Conservation (phyloP, 2,888 invertebrate species). For the Melipona beecheii region DNA sequence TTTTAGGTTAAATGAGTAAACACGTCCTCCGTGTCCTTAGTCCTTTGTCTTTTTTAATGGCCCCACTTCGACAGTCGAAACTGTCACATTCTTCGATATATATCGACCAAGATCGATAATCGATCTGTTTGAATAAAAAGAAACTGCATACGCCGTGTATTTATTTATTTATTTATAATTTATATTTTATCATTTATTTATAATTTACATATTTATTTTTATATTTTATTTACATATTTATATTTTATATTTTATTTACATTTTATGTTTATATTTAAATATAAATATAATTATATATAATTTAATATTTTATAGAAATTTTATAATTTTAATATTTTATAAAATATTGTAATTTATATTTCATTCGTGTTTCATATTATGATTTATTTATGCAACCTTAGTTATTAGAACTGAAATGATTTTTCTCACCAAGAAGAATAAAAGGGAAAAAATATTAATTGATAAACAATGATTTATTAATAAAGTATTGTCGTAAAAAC, state of each 20-base stretch:
- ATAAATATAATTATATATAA: not conserved
- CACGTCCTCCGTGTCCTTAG: too few species aligned
- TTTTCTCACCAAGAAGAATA: not conserved
- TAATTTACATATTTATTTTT: not conserved
- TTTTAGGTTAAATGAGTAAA: not conserved
- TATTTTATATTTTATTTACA: not conserved
- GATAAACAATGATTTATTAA: slow-evolving; percentile 52
- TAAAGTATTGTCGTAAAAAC: slow-evolving; percentile 48
- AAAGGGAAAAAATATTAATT: not conserved
- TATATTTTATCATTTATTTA: too few species aligned
- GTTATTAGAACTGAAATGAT: not conserved
- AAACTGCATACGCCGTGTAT: not conserved
- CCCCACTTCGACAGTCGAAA: not conserved
- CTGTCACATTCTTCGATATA: slow-evolving; percentile 4
- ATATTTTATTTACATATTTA: not conserved
- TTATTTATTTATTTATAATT: too few species aligned
- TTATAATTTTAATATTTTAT: not conserved
- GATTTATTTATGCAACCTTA: not conserved
- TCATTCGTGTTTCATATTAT: not conserved
- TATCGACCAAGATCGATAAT: slow-evolving; percentile 10
- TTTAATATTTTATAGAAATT: not conserved
- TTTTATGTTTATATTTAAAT: not conserved
- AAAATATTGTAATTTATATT: not conserved
- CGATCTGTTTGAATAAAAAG: not conserved
- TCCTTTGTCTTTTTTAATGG: not conserved